phyloP scores from a whole-genome alignment of 2,113 vertebrate genomes.

The Hystrix brachyura region DNA sequence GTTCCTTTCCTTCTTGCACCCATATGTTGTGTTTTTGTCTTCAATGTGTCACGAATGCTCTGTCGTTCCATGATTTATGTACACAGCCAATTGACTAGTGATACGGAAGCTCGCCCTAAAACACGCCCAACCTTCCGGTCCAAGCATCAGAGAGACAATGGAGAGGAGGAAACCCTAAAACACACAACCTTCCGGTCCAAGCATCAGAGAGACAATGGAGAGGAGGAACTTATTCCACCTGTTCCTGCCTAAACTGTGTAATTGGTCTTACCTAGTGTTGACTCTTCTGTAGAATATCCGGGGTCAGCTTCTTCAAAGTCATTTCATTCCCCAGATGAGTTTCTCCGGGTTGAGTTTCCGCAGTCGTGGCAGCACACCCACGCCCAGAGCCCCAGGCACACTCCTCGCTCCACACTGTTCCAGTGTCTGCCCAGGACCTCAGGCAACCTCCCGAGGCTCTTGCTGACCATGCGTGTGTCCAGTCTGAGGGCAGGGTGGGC shows the following conservation, averaged over 20 bases:
- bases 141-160: not conserved
- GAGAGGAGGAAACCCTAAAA: not conserved
- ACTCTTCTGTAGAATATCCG: not conserved
- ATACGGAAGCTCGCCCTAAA: not conserved
- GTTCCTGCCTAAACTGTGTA: not conserved
- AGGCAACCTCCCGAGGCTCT: not conserved
- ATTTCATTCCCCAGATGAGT: no score
- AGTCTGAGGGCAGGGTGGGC: not conserved
- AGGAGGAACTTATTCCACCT: not conserved
- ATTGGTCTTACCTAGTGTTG: not conserved
- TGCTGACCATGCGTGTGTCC: no score
- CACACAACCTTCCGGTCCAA: not conserved
- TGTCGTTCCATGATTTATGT: not conserved
- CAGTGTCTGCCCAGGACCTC: not conserved
- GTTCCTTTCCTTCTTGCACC: slow-evolving; percentile 11
- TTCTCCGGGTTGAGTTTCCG: not conserved
- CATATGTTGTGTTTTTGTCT: not conserved
- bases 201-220: not conserved
- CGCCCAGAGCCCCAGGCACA: not conserved
- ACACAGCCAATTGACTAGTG: not conserved
- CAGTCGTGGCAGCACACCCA: not conserved
- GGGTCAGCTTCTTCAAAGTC: not conserved
- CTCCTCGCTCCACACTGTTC: not conserved
- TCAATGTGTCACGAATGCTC: not conserved
- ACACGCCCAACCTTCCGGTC: not conserved